Conservation (phyloP, 2,888 invertebrate species). For the Idaea dimidiata region DNA sequence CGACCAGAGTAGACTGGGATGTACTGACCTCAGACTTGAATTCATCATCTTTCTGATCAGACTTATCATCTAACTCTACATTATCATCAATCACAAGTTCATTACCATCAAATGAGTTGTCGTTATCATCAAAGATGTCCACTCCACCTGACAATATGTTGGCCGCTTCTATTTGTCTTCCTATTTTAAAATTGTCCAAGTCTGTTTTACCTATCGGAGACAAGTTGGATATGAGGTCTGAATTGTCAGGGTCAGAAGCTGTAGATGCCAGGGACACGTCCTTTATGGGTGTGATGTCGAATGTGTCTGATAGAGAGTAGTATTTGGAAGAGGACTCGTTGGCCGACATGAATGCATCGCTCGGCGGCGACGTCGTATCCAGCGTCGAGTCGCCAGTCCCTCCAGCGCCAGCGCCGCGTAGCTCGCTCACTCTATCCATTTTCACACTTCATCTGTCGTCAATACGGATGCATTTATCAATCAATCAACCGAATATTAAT, state of each 20-base stretch:
- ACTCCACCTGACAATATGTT: conserved; percentile 75
- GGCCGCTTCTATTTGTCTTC: conserved; percentile 72
- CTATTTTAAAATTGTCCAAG: conserved; percentile 64
- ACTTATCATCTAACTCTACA: conserved; percentile 58
- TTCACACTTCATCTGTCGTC: conserved; percentile 72
- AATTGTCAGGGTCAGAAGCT: conserved; percentile 41
- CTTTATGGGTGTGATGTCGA: conserved; percentile 60
- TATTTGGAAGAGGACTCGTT: conserved; percentile 70
- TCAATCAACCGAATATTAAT: conserved; percentile 26
- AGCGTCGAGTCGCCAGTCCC: conserved; percentile 48
- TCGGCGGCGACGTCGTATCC: conserved; percentile 61
- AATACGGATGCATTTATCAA: conserved; percentile 40
- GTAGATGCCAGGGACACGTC: conserved; percentile 50
- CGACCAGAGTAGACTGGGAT: conserved; percentile 39
- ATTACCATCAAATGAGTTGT: conserved; percentile 75
- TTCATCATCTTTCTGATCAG: conserved; percentile 42
- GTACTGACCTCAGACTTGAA: conserved; percentile 39
- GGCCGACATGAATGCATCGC: conserved; percentile 69
- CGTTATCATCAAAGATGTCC: conserved; percentile 75
- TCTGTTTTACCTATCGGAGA: conserved; percentile 68
- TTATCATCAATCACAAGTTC: conserved; percentile 76
- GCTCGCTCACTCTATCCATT: conserved; percentile 76
- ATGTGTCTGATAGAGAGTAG: conserved; percentile 69
- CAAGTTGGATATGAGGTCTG: conserved; percentile 55
- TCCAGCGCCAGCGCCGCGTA: conserved; percentile 60